Percentiles rank a stretch among this genome's conserved stretches.
These are phyloP conservation scores for Dolichopus griseipennis DNA, from an alignment of 2,888 invertebrate genomes.

Conservation along the genomic window DNA sequence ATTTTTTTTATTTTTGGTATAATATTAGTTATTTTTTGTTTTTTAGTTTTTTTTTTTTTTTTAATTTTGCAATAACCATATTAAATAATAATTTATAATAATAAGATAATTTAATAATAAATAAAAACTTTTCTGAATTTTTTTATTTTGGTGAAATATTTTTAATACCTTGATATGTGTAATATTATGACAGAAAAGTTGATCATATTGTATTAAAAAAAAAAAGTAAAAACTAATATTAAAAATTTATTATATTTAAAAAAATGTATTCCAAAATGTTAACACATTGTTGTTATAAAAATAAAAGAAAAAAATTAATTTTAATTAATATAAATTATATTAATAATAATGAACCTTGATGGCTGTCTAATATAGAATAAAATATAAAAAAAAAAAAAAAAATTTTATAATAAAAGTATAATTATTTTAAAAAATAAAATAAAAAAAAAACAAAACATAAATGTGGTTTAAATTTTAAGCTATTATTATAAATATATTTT, in stretches of 20 bases:
- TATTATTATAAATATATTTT: background rate
- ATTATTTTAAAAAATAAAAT: background rate
- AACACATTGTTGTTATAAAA: conserved; percentile 6
- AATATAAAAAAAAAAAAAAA: background rate
- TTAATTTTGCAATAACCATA: too few species aligned
- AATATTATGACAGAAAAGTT: too few species aligned
- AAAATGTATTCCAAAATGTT: background rate
- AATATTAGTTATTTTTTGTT: too few species aligned
- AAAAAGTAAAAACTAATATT: background rate
- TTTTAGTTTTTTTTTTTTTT: too few species aligned
- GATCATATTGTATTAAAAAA: background rate
- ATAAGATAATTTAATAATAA: too few species aligned
- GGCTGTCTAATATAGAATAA: background rate
- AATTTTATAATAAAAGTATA: too few species aligned
- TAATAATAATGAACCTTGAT: background rate
- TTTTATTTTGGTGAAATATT: too few species aligned
- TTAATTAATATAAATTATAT: background rate
- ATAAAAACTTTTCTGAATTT: too few species aligned
- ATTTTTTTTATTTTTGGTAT: too few species aligned
- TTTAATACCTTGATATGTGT: too few species aligned
- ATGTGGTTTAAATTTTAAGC: background rate
- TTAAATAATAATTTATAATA: too few species aligned
- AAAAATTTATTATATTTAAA: background rate
- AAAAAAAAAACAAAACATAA: background rate
- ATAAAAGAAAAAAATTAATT: background rate